Percentiles rank a stretch among this genome's conserved stretches.
These are phyloP conservation scores for Armadillidium nasatum DNA, from an alignment of 1,140 invertebrate species.

Conservation along the genomic window DNA sequence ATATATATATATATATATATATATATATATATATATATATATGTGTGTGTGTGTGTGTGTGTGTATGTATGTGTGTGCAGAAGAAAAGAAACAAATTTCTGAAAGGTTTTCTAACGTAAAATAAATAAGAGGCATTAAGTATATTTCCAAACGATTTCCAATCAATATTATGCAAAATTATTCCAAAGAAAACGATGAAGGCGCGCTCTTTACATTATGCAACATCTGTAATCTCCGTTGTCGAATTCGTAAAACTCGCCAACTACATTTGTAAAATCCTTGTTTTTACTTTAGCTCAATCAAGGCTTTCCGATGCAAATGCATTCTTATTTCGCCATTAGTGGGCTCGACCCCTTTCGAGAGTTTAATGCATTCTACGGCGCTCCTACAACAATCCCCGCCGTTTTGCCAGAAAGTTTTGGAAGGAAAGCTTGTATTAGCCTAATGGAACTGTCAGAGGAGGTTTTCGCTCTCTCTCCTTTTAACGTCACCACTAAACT, in stretches of 20 bases:
- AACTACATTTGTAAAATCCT: conserved; percentile 13
- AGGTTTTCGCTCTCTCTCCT: conserved; percentile 30
- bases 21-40: conserved; percentile 10
- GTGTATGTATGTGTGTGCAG: no score
- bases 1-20: conserved; percentile 20
- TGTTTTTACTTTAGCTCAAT: conserved; percentile 13
- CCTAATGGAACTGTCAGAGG: conserved; percentile 34
- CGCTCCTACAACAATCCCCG: background rate
- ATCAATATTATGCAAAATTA: conserved; percentile 9
- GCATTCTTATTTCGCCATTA: conserved; percentile 12
- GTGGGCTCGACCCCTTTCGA: background rate
- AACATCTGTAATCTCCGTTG: conserved; percentile 10
- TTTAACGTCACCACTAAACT: conserved; percentile 38
- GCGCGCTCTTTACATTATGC: conserved; percentile 5
- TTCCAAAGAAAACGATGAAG: conserved; percentile 7
- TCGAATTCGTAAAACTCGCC: conserved; percentile 7
- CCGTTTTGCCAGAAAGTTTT: background rate
- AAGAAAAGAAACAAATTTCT: no score
- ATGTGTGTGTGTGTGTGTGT: background rate
- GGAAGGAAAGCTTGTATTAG: conserved; percentile 35
- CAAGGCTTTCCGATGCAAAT: conserved; percentile 9
- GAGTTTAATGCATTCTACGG: conserved; percentile 12
- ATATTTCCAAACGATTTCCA: conserved; percentile 11
- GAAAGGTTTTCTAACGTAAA: background rate
- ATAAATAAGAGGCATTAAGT: background rate